phyloP scores from a whole-genome alignment of 2,113 vertebrate genomes.

The Lanius collurio region DNA sequence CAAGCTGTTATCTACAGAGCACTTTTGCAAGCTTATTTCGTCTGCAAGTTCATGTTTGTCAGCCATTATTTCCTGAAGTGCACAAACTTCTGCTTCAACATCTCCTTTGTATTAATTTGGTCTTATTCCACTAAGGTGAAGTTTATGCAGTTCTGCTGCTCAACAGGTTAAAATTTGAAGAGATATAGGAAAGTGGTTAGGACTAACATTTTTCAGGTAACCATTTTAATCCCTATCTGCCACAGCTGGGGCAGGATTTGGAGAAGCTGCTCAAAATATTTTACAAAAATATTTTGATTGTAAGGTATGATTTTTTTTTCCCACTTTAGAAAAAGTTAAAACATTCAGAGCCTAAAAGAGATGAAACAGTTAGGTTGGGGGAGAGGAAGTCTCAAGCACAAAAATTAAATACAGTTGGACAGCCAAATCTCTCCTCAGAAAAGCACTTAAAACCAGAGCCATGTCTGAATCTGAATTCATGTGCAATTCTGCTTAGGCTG shows the following conservation, averaged over 20 bases:
- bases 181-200: background rate
- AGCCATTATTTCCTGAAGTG: background rate
- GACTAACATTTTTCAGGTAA: background rate
- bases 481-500: background rate
- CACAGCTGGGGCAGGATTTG: no score
- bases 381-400: background rate
- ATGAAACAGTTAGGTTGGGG: background rate
- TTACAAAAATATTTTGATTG: background rate
- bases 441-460: background rate
- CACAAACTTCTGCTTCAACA: background rate
- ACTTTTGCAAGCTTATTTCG: background rate
- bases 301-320: background rate
- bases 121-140: background rate
- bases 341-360: background rate
- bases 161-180: background rate
- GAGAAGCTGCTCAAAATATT: background rate
- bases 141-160: background rate
- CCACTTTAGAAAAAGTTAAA: background rate
- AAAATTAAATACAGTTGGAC: background rate
- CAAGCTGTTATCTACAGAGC: background rate
- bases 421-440: background rate
- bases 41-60: background rate
- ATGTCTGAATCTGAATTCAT: rapidly evolving
- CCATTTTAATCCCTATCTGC: background rate
- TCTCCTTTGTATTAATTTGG: background rate